Evolutionary conservation across 2,888 invertebrate genomes (phyloP), one percentile per base, ranked within the genome.

Genomic region (Aspidiotus rigidus): DNA sequence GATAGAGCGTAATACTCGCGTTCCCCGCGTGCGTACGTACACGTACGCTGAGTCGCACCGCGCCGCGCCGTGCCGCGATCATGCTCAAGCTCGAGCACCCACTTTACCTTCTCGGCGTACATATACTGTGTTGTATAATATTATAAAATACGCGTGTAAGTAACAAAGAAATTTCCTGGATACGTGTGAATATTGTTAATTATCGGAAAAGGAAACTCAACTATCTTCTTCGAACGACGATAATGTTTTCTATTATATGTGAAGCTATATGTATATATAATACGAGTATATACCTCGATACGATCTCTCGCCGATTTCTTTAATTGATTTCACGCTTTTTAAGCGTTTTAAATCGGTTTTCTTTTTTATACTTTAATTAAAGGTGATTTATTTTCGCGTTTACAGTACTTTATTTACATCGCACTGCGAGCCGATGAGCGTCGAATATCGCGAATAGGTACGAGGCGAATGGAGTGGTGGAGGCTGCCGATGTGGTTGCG

Each of bases 181-280:
- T 66, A 66, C 66, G 66, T 66, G 66, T 66, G 66, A 66, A 66
- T 66, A 66, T 66, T 66, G 66, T 66, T 66, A 66, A 66, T 66
- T 66, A 66, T 66, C 66, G 59, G 40, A 13, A 57, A 66, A 59
- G 44, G 41, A 55, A 42, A 40, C 54, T 55, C 9, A 11, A n/a
- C 53, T 63, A 44, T 66, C 44, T 56, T 49, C 59, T 66, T 59
- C 59, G 59, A 60, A 66, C 59, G 55, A 28, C 28, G 59, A 66
- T 66, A 66, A 66, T 66, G 66, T 66, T 41, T 66, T 59, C 56
- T 55, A 13, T 59, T n/a, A 9, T n/a, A 9, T 5, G 13, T 55
- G 15, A 9, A 16, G 15, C 17, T 55, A n/a, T n/a, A 16, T 55
- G 6, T 13, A 16, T 55, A 16, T 5, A 16, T 7, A n/a, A 9